These are phyloP conservation scores for Mormyrus proboscirostris DNA, from an alignment of 2,797 vertebrate species.

Conservation along the genomic window DNA sequence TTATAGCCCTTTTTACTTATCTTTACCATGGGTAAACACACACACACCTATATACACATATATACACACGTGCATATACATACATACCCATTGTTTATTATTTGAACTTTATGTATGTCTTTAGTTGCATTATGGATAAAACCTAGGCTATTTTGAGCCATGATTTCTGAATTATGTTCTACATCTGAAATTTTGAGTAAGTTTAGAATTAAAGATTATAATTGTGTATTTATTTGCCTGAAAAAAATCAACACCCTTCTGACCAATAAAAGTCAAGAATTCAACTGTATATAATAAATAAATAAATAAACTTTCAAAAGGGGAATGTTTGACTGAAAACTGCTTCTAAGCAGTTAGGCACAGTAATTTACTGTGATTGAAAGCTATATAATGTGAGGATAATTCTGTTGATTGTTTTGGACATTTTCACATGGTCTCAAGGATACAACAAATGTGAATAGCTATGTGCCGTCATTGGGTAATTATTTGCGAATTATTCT, in stretches of 20 bases:
- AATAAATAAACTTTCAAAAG: background rate
- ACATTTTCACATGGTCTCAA: background rate
- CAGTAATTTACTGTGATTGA: background rate
- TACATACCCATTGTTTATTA: background rate
- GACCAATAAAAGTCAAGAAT: background rate
- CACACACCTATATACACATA: too few relatives aligned
- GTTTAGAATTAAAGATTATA: background rate
- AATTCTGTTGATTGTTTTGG: background rate
- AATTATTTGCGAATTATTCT: background rate
- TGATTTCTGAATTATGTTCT: background rate
- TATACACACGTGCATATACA: too few relatives aligned
- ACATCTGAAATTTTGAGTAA: background rate
- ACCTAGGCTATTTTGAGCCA: background rate
- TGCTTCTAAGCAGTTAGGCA: background rate
- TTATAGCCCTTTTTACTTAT: too few relatives aligned
- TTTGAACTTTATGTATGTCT: background rate
- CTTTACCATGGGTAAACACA: too few relatives aligned
- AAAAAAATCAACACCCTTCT: background rate
- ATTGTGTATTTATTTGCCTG: background rate
- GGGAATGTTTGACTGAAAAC: background rate
- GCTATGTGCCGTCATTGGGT: background rate
- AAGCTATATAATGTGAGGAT: background rate
- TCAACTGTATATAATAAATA: background rate
- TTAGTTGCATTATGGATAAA: background rate
- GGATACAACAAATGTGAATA: background rate